Percentiles rank a stretch among this genome's conserved stretches.
Conservation (phyloP, 92 coral and sea anemone species). For the Anthopleura xanthogrammica region DNA sequence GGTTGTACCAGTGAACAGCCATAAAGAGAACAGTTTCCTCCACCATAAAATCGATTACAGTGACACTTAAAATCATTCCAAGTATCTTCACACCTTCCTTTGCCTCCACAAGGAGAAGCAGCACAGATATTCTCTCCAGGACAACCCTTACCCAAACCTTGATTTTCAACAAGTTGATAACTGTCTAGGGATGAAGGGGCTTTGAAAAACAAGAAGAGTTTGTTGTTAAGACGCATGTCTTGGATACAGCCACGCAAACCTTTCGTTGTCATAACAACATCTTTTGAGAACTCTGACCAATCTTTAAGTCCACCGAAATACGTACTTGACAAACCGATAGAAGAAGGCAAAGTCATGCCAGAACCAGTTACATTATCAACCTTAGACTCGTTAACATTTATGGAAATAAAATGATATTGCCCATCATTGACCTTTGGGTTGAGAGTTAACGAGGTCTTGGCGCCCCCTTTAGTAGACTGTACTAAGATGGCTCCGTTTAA, state of each 20-base stretch:
- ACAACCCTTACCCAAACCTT: constrained; percentile 66
- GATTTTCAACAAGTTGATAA: constrained; percentile 38
- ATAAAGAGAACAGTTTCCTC: constrained; percentile 78
- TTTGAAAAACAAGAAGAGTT: constrained; percentile 62
- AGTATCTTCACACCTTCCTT: constrained; percentile 77
- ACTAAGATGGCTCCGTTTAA: constrained; percentile 39
- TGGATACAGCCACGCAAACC: constrained; percentile 88
- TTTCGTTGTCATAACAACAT: constrained; percentile 26
- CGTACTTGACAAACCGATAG: constrained; percentile 41
- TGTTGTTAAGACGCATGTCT: constrained; percentile 74
- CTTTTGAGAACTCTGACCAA: constrained; percentile 30
- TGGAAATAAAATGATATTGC: constrained; percentile 53
- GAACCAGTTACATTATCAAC: constrained; percentile 45
- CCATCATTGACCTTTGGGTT: constrained; percentile 52
- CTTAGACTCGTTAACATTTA: constrained; percentile 45
- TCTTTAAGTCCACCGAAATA: constrained; percentile 82
- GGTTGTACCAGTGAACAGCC: constrained; percentile 83
- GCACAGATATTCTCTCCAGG: constrained; percentile 82
- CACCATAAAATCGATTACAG: constrained; percentile 88
- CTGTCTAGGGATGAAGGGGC: constrained; percentile 45
- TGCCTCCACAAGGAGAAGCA: constrained; percentile 61
- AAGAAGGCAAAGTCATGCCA: constrained; percentile 38
- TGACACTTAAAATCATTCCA: constrained; percentile 83
- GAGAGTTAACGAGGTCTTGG: constrained; percentile 4
- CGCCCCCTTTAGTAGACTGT: constrained; percentile 33